Base-by-base conservation (phyloP, 1,140 invertebrate genomes). In the Saccostrea glomerata region DNA sequence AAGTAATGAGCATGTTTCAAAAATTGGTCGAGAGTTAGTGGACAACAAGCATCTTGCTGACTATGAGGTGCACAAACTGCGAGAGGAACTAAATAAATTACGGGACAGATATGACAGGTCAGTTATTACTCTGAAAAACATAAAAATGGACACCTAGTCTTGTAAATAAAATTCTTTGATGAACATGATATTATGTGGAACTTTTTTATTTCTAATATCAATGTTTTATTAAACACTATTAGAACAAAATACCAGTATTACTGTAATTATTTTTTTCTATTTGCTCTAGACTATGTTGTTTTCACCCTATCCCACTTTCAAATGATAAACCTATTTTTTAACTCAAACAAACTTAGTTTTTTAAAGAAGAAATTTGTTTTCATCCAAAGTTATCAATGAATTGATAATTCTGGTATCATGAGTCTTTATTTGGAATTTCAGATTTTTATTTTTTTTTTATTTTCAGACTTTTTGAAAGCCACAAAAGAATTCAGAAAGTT, bases 401-500 rank as follows among this genome's bases (percentile, higher is more conserved):
- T 47, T 47, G 47, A 47, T 47, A 47, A 47, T 7, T 47, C 47
- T 47, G 47, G 47, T 47, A 47, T 47, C 47, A 47, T 47, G 9
- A 9, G 47, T 6, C 47, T 47, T 47, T 9, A 47, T 47, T 82
- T 36, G 9, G 25, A 36, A 30, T 77, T 40, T 30, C 0, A n/a
- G 36, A 77, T 40, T 13, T 77, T 13, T 2, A 13, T 5, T 40
- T 40, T 20, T 47, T 73, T 82, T 15, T 17, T 82, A 23, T 58
- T 93, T 93, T 96, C 90, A 96, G 98, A 91, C 96, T 99, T 84
- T 97, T 97, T 95, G 98, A 99, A 94, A 98, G 98, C 87, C 98
- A 99, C 93, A 98, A 98, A 94, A 97, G 98, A 92, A 96, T 99
- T 60, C 98, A 99, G 94, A 98, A 98, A 95, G 97, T 99, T 47